phyloP scores from a whole-genome alignment of 2,888 invertebrate species.

The Buathra laborator region DNA sequence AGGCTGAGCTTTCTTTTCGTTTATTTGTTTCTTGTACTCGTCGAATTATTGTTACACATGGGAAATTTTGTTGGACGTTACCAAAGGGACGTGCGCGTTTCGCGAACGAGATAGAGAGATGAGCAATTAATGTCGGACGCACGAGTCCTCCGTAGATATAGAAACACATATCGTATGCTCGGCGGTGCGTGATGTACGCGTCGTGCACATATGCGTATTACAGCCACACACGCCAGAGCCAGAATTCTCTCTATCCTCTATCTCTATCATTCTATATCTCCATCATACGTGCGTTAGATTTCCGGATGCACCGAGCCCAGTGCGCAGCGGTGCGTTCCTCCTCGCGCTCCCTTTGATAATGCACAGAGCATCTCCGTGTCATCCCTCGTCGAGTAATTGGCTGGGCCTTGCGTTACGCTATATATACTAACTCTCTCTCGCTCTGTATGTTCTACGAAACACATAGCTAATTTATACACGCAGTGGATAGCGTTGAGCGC shows the following conservation, averaged over 20 bases:
- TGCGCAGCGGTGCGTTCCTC: conserved; percentile 48
- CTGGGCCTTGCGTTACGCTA: conserved; percentile 43
- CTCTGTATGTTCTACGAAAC: conserved; percentile 54
- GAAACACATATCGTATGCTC: conserved; percentile 61
- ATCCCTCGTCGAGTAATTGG: conserved; percentile 66
- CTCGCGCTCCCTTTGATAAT: conserved; percentile 69
- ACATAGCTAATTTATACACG: conserved; percentile 65
- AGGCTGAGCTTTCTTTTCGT: background rate
- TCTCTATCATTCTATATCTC: conserved; percentile 29
- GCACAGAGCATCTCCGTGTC: conserved; percentile 69
- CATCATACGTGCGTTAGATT: conserved; percentile 65
- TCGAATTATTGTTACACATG: background rate
- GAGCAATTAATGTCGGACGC: conserved; percentile 64
- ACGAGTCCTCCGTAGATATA: conserved; percentile 62
- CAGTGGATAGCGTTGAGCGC: conserved; percentile 64
- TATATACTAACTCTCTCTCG: conserved; percentile 26
- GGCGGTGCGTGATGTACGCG: conserved; percentile 66
- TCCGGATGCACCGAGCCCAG: conserved; percentile 54
- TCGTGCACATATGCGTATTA: conserved; percentile 59
- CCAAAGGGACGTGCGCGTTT: conserved; percentile 10
- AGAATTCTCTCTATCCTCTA: conserved; percentile 45
- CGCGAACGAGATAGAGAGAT: conserved; percentile 31
- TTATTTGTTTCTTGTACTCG: conserved; percentile 1
- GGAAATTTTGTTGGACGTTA: conserved; percentile 6
- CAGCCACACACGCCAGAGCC: conserved; percentile 57